Evolutionary conservation across 2,113 vertebrate species (phyloP).

Genomic region (Acanthisitta chloris): DNA sequence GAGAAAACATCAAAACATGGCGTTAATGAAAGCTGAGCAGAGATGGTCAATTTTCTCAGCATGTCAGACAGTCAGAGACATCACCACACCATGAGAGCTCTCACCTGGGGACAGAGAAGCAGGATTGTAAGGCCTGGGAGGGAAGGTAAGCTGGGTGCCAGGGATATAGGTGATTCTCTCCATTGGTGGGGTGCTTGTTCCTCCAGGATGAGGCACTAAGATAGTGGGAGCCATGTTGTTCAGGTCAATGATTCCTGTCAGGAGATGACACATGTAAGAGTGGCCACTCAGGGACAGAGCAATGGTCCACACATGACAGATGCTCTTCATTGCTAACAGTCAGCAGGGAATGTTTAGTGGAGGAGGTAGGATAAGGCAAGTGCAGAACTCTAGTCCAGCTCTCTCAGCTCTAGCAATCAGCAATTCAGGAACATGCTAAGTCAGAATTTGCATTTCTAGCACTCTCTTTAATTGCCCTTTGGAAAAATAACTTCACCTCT

Average conservation of each 20-base stretch:
- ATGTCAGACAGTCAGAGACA: neutral
- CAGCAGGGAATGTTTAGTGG: neutral
- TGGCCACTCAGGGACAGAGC: neutral
- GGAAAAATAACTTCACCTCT: neutral
- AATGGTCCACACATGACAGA: neutral
- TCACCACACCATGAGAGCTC: neutral
- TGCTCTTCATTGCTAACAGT: neutral
- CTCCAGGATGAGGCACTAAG: constrained; percentile 97
- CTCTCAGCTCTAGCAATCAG: neutral
- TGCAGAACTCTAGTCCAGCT: neutral
- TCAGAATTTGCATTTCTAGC: neutral
- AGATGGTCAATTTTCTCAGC: neutral
- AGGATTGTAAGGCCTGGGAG: constrained; percentile 92
- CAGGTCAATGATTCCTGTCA: constrained; percentile 97
- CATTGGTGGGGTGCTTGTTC: constrained; percentile 93
- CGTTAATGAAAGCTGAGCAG: neutral
- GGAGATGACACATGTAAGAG: constrained; percentile 43
- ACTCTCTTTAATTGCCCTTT: neutral
- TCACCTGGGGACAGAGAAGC: constrained; percentile 95
- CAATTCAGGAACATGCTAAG: neutral
- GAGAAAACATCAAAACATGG: neutral
- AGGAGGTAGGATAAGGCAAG: neutral
- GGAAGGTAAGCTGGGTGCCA: constrained; percentile 92
- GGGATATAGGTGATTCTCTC: constrained; percentile 96
- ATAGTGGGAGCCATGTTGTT: constrained; percentile 98